These are phyloP conservation scores for Gymnoscopelus braueri DNA, from an alignment of 2,797 vertebrate species.

Conservation along the genomic window DNA sequence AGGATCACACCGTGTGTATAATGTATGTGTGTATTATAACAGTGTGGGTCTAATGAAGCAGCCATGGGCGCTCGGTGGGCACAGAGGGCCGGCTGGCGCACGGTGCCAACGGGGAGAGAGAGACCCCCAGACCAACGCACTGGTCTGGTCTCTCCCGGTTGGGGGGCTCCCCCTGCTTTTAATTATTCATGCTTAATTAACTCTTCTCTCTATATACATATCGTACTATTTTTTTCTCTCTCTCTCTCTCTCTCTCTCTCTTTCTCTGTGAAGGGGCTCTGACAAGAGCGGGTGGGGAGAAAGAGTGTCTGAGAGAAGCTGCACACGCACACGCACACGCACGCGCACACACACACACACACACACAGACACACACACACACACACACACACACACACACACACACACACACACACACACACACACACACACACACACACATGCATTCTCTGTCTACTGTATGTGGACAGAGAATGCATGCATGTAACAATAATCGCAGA, in stretches of 20 bases:
- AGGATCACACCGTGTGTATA: too few relatives aligned
- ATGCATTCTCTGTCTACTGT: background rate
- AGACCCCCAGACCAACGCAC: constrained; percentile 32
- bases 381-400: constrained; percentile 16
- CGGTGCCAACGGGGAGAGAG: constrained; percentile 69
- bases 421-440: constrained; percentile 11
- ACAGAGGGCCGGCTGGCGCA: constrained; percentile 40
- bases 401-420: constrained; percentile 15
- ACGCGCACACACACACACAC: background rate
- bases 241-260: background rate
- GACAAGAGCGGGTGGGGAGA: constrained; percentile 2
- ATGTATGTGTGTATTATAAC: too few relatives aligned
- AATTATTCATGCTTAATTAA: constrained; percentile 89
- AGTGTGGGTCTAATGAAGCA: too few relatives aligned
- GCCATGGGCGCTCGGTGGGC: constrained; percentile 42
- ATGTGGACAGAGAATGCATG: too few relatives aligned
- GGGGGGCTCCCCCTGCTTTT: constrained; percentile 70
- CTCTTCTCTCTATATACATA: constrained; percentile 46
- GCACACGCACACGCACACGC: background rate
- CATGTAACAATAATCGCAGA: too few relatives aligned
- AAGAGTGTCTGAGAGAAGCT: background rate
- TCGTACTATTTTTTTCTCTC: background rate
- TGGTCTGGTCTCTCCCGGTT: constrained; percentile 74
- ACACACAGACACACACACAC: constrained; percentile 13
- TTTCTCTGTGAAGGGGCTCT: background rate